These are phyloP conservation scores for Nephrotoma appendiculata DNA, from an alignment of 2,888 invertebrate species.

Conservation along the genomic window DNA sequence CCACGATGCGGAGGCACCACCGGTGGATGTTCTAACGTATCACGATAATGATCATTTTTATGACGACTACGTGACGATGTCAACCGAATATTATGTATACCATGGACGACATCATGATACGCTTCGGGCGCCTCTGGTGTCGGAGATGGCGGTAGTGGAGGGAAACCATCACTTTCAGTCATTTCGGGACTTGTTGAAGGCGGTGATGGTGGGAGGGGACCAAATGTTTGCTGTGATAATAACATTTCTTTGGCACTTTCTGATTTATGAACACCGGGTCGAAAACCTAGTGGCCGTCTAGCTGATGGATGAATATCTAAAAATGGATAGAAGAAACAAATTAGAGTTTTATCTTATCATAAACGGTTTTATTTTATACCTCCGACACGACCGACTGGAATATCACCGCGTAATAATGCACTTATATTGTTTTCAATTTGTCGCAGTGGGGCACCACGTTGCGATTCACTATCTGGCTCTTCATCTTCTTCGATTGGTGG, in stretches of 20 bases:
- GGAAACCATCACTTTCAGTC: slow-evolving; percentile 39
- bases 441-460: slow-evolving; percentile 48
- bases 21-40: slow-evolving; percentile 36
- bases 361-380: slow-evolving; percentile 14
- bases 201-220: slow-evolving; percentile 32
- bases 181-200: slow-evolving; percentile 22
- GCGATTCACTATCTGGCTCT: slow-evolving; percentile 46
- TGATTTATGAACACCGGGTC: slow-evolving; percentile 55
- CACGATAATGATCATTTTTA: slow-evolving; percentile 12
- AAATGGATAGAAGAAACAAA: neutral
- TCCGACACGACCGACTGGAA: slow-evolving; percentile 21
- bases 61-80: slow-evolving; percentile 15
- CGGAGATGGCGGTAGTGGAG: slow-evolving; percentile 70
- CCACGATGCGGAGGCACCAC: slow-evolving; percentile 60
- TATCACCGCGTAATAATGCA: slow-evolving; percentile 43
- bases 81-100: slow-evolving; percentile 12
- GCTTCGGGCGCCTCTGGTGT: slow-evolving; percentile 37
- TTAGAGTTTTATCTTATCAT: neutral
- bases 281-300: slow-evolving; percentile 30
- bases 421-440: slow-evolving; percentile 60
- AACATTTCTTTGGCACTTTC: slow-evolving; percentile 59
- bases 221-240: slow-evolving; percentile 29
- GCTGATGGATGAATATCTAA: slow-evolving; percentile 17
- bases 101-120: slow-evolving; percentile 14
- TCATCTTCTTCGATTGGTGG: slow-evolving; percentile 56